Conservation (phyloP, 2,888 invertebrate genomes). For the Odontocolon sp. region DNA sequence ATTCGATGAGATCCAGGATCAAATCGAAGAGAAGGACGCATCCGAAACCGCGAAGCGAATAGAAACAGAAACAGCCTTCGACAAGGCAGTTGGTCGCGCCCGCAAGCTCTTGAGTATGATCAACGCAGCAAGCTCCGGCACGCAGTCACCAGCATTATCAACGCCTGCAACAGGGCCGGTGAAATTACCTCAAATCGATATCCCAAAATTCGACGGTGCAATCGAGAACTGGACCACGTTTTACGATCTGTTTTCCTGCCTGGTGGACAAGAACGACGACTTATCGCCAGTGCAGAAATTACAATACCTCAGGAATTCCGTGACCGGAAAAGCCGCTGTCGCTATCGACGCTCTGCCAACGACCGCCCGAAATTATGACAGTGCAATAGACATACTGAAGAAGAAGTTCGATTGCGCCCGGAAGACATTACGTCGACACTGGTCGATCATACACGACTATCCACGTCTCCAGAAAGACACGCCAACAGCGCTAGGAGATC, state of each 20-base stretch:
- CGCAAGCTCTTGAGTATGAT: background rate
- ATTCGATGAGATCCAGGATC: slow-evolving; percentile 10
- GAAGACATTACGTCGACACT: slow-evolving; percentile 17
- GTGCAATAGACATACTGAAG: slow-evolving; percentile 1
- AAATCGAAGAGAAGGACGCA: slow-evolving; percentile 25
- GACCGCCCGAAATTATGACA: slow-evolving; percentile 21
- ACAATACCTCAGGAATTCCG: background rate
- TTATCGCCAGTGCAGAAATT: slow-evolving; percentile 26
- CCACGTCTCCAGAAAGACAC: slow-evolving; percentile 24
- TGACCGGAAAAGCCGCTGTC: slow-evolving; percentile 27
- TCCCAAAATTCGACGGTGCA: slow-evolving; percentile 25
- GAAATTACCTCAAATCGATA: background rate
- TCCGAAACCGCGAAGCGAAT: slow-evolving; percentile 6
- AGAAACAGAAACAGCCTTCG: background rate
- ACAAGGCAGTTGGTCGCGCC: background rate
- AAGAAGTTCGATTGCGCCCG: slow-evolving; percentile 36
- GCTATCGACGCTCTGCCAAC: slow-evolving; percentile 13
- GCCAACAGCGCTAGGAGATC: slow-evolving; percentile 16
- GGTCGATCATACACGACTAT: slow-evolving; percentile 26
- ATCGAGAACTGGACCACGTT: slow-evolving; percentile 13
- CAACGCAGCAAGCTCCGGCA: background rate
- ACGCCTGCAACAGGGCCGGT: slow-evolving; percentile 54
- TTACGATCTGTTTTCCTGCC: slow-evolving; percentile 1
- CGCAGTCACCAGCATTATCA: slow-evolving; percentile 52
- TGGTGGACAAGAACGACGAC: slow-evolving; percentile 20